Base-by-base conservation (phyloP, 2,113 vertebrate species). In the Microcebus lehilahytsara region DNA sequence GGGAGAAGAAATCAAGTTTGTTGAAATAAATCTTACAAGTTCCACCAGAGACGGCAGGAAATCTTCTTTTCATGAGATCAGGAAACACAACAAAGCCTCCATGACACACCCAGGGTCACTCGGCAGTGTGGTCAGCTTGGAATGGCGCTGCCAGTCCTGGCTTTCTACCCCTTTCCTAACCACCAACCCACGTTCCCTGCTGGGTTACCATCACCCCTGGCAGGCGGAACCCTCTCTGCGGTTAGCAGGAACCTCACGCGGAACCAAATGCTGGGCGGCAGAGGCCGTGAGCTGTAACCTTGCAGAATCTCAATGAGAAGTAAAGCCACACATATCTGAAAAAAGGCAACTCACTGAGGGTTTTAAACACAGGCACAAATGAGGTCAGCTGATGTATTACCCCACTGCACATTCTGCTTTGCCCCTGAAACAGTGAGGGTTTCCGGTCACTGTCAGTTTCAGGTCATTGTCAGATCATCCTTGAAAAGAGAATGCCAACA, bases 401-500 rank as follows among this genome's bases (percentile, higher is more conserved):
- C 19, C 34, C 10, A 40, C 40, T 72, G 85, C 85, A 46, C 32
- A 40, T 30, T 87, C 56, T 34, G 22, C 78, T 80, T 53, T 40
- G 30, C 9, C 75, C 22, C 37, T 4, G 49, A 95, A 91, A 75
- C 2, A 25, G 20, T 56, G 56, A 91, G 40, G 6, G 49, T 62
- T 91, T 88, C 58, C 84, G 86, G 79, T 92, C 56, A n/a, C 40
- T 84, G 58, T 92, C 89, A 85, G 66, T 72, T 85, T 85, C n/a
- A 75, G 85, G 77, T 64, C 77, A 88, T 2, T 83, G 91, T 60
- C 96, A 96, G 90, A 93, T 93, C 66, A 84, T 51, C 83, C 74
- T 98, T 92, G 96, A 98, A 98, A 97, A 96, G 92, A 97, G 40
- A 91, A 93, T 95, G 95, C 96, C 92, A 98, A 92, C 97, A 97